A percentile compares a stretch with the other conserved stretches of the same genome.
These are phyloP conservation scores for Physella acuta DNA, from an alignment of 1,140 invertebrate species.

Conservation along the genomic window DNA sequence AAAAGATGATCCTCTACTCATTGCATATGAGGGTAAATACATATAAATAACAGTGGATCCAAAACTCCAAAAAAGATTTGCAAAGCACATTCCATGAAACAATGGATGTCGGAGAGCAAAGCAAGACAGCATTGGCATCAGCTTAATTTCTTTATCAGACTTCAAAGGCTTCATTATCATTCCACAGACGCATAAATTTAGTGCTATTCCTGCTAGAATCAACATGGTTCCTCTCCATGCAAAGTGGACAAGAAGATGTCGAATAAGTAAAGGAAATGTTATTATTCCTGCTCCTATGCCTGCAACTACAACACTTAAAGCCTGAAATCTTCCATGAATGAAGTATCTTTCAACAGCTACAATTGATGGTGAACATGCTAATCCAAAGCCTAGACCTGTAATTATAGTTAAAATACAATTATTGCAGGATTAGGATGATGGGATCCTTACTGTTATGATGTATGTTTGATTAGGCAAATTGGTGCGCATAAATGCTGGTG, in stretches of 20 bases:
- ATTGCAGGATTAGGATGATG: too few species aligned
- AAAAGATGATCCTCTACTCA: slow-evolving; percentile 43
- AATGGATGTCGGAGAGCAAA: slow-evolving; percentile 47
- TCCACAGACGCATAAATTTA: slow-evolving; percentile 86
- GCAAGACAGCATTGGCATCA: slow-evolving; percentile 50
- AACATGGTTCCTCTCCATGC: slow-evolving; percentile 85
- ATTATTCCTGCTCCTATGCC: slow-evolving; percentile 53
- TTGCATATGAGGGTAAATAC: slow-evolving; percentile 54
- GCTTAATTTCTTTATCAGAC: slow-evolving; percentile 39
- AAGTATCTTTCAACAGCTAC: slow-evolving; percentile 52
- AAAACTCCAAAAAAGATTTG: slow-evolving; percentile 57
- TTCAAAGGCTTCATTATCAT: slow-evolving; percentile 57
- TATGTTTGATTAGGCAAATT: too few species aligned
- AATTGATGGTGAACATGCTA: slow-evolving; percentile 53
- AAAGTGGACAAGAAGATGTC: slow-evolving; percentile 43
- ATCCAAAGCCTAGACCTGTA: slow-evolving; percentile 52
- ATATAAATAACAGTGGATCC: slow-evolving; percentile 55
- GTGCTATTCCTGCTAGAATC: slow-evolving; percentile 79
- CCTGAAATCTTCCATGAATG: slow-evolving; percentile 42
- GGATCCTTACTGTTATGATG: too few species aligned
- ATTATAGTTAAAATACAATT: too few species aligned
- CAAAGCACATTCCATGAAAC: slow-evolving; percentile 53
- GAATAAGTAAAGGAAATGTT: slow-evolving; percentile 48
- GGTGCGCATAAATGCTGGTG: too few species aligned
- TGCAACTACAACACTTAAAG: slow-evolving; percentile 44